A percentile compares a stretch with the other conserved stretches of the same genome.
These are phyloP conservation scores for Arge pagana DNA, from an alignment of 2,888 invertebrate genomes.

Conservation along the genomic window DNA sequence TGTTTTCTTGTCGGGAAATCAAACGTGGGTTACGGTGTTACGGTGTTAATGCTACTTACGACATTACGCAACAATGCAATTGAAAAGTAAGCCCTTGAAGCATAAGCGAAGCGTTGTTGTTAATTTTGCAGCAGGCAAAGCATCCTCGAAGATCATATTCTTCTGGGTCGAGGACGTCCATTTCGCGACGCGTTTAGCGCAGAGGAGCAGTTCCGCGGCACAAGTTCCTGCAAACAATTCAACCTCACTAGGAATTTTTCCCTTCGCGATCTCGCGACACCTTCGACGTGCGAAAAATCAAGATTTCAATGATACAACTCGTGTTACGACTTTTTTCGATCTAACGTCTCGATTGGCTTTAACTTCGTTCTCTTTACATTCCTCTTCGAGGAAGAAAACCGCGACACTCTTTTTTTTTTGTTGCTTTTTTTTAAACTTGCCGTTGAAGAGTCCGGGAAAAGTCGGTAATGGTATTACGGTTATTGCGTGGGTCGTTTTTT, in stretches of 20 bases:
- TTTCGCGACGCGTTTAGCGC: conserved; percentile 2
- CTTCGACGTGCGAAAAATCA: no score
- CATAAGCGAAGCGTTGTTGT: conserved; percentile 42
- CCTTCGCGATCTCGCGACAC: no score
- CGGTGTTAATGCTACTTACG: conserved; percentile 49
- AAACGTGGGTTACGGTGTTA: no score
- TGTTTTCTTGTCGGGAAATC: no score
- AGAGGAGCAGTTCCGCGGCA: conserved; percentile 4
- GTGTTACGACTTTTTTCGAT: no score
- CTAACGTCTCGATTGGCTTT: no score
- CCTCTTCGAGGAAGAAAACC: no score
- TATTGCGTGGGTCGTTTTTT: conserved; percentile 4
- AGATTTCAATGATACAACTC: no score
- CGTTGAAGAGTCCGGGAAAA: neutral
- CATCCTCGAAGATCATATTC: conserved; percentile 11
- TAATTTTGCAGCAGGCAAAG: conserved; percentile 22
- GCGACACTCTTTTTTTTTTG: no score
- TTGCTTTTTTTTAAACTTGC: no score
- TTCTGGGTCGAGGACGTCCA: conserved; percentile 3
- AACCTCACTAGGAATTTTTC: conserved; percentile 8
- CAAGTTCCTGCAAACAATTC: conserved; percentile 18
- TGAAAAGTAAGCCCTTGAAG: conserved; percentile 45
- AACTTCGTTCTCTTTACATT: no score
- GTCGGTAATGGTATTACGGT: neutral
- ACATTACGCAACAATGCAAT: conserved; percentile 43